Percentiles rank a stretch among this genome's conserved stretches.
phyloP scores from a whole-genome alignment of 2,797 vertebrate genomes.

The Rhinella marina region DNA sequence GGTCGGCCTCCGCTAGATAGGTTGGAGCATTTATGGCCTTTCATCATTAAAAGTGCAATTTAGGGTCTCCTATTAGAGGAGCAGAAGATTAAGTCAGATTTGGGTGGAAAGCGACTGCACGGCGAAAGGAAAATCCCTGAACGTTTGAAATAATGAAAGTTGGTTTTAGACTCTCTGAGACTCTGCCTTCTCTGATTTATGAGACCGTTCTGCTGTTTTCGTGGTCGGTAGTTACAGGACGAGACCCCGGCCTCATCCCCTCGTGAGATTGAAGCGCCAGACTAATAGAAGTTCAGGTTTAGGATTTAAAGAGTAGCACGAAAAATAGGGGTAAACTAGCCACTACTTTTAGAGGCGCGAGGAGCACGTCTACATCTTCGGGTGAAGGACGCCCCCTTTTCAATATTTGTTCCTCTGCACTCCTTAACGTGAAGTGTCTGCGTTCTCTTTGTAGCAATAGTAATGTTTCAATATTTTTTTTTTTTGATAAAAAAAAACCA shows the following conservation, averaged over 20 bases:
- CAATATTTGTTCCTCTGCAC: background rate
- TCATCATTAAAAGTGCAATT: slow-evolving; percentile 57
- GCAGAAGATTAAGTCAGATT: slow-evolving; percentile 60
- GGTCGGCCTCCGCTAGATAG: slow-evolving; percentile 26
- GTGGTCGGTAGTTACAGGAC: background rate
- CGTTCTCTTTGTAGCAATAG: background rate
- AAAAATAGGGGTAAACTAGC: background rate
- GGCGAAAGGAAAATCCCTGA: slow-evolving; percentile 50
- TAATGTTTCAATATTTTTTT: background rate
- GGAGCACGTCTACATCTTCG: background rate
- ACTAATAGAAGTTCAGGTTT: background rate
- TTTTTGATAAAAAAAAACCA: background rate
- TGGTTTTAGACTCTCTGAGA: slow-evolving; percentile 50
- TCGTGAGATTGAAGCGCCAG: background rate
- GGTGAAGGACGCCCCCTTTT: background rate
- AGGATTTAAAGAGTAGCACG: background rate
- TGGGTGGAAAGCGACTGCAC: slow-evolving; percentile 45
- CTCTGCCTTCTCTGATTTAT: slow-evolving; percentile 32
- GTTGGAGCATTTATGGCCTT: slow-evolving; percentile 59
- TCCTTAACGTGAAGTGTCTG: background rate
- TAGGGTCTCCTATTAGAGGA: slow-evolving; percentile 45
- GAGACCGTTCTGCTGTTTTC: slow-evolving; percentile 36
- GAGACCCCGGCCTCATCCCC: background rate
- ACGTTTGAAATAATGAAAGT: slow-evolving; percentile 38
- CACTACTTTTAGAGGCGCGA: background rate